Evolutionary conservation across 2,888 invertebrate species (phyloP).

Genomic region (Leptinotarsa tumamoca): DNA sequence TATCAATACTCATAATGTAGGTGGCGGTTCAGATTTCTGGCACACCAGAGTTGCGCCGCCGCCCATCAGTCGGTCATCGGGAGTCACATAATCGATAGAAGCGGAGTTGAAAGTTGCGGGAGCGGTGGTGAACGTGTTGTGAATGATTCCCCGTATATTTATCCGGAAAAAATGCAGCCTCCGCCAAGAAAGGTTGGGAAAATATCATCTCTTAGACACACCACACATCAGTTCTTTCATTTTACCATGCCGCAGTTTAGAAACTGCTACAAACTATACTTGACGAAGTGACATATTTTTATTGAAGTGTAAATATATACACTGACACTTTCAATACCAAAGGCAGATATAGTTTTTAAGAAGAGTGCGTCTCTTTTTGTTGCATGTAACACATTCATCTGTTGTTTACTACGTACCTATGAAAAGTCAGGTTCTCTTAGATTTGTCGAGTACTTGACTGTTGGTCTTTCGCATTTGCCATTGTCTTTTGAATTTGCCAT

Average conservation of each 20-base stretch:
- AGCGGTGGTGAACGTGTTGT: conserved; percentile 57
- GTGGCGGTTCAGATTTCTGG: conserved; percentile 32
- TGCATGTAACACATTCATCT: too few relatives aligned
- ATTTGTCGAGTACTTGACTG: too few relatives aligned
- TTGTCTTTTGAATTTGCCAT: too few relatives aligned
- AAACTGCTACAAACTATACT: background rate
- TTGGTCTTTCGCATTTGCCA: too few relatives aligned
- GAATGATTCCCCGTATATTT: conserved; percentile 40
- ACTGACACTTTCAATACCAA: background rate
- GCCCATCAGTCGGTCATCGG: conserved; percentile 51
- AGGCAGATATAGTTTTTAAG: background rate
- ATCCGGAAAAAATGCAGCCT: conserved; percentile 76
- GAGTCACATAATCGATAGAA: conserved; percentile 56
- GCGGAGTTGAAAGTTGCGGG: conserved; percentile 57
- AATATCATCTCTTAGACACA: conserved; percentile 27
- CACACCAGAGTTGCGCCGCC: conserved; percentile 23
- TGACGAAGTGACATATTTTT: conserved; percentile 17
- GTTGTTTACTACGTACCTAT: too few relatives aligned
- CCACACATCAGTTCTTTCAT: conserved; percentile 21
- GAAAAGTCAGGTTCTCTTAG: too few relatives aligned
- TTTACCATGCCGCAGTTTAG: conserved; percentile 11
- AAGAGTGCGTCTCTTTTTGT: too few relatives aligned
- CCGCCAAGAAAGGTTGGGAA: conserved; percentile 84
- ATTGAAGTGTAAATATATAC: conserved; percentile 2
- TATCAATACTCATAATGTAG: conserved; percentile 56